Percentiles rank a stretch among this genome's conserved stretches.
These are phyloP conservation scores for Drosophila subsilvestris DNA, from an alignment of 2,888 invertebrate species.

Conservation along the genomic window DNA sequence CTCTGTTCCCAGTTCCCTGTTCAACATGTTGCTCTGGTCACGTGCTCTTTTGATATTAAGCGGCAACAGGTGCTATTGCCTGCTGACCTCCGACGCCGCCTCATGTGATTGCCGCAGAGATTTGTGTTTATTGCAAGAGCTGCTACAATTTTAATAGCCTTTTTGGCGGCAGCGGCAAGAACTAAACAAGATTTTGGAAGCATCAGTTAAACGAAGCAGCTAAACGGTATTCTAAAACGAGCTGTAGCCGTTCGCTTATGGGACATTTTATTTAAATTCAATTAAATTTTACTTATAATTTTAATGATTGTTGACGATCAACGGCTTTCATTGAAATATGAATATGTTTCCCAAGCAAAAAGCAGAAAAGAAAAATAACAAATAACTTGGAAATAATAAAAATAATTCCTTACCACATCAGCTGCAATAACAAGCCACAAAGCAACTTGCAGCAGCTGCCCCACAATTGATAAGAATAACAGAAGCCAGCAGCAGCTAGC, in stretches of 20 bases:
- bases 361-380: slow-evolving; percentile 1
- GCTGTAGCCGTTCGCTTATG: neutral
- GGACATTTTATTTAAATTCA: slow-evolving; percentile 11
- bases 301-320: too few species aligned
- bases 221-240: neutral
- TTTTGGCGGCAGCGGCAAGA: slow-evolving; percentile 1
- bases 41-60: slow-evolving; percentile 66
- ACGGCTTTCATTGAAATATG: too few species aligned
- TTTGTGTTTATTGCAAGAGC: slow-evolving; percentile 9
- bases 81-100: slow-evolving; percentile 1
- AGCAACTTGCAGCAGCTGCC: slow-evolving; percentile 20
- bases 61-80: slow-evolving; percentile 53
- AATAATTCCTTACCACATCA: slow-evolving; percentile 20
- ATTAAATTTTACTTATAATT: too few species aligned
- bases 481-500: slow-evolving; percentile 5
- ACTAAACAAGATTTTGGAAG: neutral
- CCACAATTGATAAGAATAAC: slow-evolving; percentile 37
- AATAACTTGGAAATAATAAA: slow-evolving; percentile 16
- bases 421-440: slow-evolving; percentile 16
- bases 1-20: neutral
- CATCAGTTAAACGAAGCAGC: neutral
- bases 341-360: slow-evolving; percentile 12
- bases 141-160: slow-evolving; percentile 8
- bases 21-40: slow-evolving; percentile 56
- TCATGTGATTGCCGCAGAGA: neutral